Evolutionary conservation across 2,113 vertebrate species (phyloP).

Genomic region (human (Homo sapiens)): DNA sequence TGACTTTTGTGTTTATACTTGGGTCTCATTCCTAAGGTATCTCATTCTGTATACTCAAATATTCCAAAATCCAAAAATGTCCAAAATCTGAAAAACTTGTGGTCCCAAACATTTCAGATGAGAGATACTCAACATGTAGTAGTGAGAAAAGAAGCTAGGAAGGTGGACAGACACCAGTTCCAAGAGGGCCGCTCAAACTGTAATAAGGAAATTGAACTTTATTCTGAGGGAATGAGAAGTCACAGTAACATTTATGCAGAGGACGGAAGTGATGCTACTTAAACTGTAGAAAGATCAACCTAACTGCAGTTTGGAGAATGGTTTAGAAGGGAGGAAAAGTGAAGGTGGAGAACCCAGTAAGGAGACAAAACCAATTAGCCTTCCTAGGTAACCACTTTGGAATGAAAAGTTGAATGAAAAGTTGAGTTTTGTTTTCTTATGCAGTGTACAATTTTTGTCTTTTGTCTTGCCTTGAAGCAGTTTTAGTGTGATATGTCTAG

Average conservation of each 20-base stretch:
- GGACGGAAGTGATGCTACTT: neutral
- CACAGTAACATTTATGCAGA: neutral
- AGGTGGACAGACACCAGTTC: neutral
- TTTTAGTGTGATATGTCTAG: neutral
- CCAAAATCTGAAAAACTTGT: neutral
- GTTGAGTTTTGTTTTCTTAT: slow-evolving; percentile 5
- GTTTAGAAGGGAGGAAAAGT: neutral
- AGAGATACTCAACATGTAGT: neutral
- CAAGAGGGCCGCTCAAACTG: neutral
- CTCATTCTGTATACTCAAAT: neutral
- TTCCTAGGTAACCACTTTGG: neutral
- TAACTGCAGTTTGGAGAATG: neutral
- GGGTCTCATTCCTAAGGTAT: neutral
- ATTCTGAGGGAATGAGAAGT: neutral
- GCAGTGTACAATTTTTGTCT: neutral
- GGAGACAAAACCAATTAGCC: neutral
- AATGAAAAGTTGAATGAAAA: slow-evolving; percentile 16
- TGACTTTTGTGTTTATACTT: neutral
- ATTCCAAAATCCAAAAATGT: neutral
- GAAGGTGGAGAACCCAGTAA: neutral
- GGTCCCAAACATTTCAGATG: neutral
- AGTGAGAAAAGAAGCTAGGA: neutral
- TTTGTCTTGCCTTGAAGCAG: neutral
- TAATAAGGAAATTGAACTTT: neutral
- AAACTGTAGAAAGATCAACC: neutral